Base-by-base conservation (phyloP, 2,888 invertebrate genomes). In the Norana najaformis region DNA sequence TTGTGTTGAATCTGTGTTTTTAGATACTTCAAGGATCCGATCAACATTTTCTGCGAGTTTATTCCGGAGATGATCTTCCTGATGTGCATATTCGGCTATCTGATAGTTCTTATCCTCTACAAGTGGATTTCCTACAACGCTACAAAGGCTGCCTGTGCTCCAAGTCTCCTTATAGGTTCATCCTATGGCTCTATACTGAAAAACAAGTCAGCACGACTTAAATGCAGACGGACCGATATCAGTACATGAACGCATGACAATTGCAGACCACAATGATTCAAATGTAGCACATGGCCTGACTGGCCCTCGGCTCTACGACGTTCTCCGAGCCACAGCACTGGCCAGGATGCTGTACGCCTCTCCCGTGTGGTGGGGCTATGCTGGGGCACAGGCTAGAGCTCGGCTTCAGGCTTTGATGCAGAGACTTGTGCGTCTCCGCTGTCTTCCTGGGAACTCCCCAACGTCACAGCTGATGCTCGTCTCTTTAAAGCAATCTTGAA, bases 31-130 rank as follows among this genome's bases (percentile, higher is more conserved):
- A 93, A 93, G 88, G 93, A 93, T 88, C 93, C 93, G 2, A 95
- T 98, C 92, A 97, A 97, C 94, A 96, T 99, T 92, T 96, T 97
- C 94, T 97, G 97, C 95, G 98, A 98, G 96, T 99, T 99, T 95
- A 96, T 99, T 93, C 99, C 99, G 0, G 99, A 99, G 96, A 96
- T 99, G 92, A 95, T 98, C 92, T 99, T 99, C 96, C 95, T 99
- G 93, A 94, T 96, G 89, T 97, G 97, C 94, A 96, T 99, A 92
- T 99, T 99, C 96, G 97, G 98, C 94, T 99, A 99, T 96, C 97
- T 99, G 96, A 97, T 97, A 92, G 95, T 98, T 91, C 96, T 99
- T 91, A 98, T 99, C 96, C 97, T 99, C 95, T 97, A 97, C 95
- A 99, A 99, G 96, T 99, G 99, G 99, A 96, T 97, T n/a, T 88